These are phyloP conservation scores for Stichodactyla mertensii DNA, from an alignment of 64 coral and sea anemone species.

Conservation along the genomic window DNA sequence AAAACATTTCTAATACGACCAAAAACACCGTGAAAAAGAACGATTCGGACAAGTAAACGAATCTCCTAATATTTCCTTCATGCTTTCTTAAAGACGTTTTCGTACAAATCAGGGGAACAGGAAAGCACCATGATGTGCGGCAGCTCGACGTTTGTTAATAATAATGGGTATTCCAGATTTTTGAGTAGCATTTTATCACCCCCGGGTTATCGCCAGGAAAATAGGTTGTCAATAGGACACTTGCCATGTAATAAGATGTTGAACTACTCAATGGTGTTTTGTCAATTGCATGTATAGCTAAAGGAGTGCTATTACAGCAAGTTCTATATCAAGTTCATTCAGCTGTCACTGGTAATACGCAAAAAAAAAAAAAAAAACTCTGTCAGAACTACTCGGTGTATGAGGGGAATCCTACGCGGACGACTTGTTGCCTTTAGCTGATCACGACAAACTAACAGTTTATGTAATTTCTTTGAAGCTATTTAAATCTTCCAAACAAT, in stretches of 20 bases:
- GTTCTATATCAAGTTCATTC: neutral
- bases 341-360: neutral
- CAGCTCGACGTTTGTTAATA: neutral
- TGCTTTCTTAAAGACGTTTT: too few relatives aligned
- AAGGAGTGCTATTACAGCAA: neutral
- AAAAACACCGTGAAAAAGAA: too few relatives aligned
- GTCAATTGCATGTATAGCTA: neutral
- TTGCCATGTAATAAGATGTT: neutral
- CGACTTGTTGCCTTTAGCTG: neutral
- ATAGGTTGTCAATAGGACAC: too few relatives aligned
- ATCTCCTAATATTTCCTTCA: too few relatives aligned
- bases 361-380: too few relatives aligned
- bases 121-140: neutral
- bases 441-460: neutral
- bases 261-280: neutral
- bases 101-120: neutral
- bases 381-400: neutral
- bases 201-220: neutral
- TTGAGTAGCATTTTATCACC: neutral
- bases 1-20: too few relatives aligned
- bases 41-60: too few relatives aligned
- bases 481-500: neutral
- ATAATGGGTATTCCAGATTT: slow-evolving; percentile 8
- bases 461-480: neutral
- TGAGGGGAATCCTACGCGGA: too few relatives aligned